Conservation (phyloP, 2,113 vertebrate species). For the Malaclemys terrapin region DNA sequence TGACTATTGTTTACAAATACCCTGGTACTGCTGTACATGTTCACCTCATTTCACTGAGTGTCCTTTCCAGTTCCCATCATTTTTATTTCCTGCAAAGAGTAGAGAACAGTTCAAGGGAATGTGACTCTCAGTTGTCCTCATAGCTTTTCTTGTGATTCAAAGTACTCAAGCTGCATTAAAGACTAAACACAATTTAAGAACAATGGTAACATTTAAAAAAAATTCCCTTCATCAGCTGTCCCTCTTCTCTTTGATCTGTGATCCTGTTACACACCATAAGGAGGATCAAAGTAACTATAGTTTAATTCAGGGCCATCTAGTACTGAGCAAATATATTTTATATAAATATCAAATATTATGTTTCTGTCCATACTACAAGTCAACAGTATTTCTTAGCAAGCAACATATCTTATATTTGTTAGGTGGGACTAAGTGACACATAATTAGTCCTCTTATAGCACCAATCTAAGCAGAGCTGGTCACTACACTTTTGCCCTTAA, state of each 20-base stretch:
- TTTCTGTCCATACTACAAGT: neutral
- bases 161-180: neutral
- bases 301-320: neutral
- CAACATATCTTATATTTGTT: neutral
- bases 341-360: neutral
- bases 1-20: neutral
- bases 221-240: neutral
- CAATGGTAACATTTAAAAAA: too few relatives aligned
- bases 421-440: neutral
- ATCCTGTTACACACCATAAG: neutral
- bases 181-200: neutral
- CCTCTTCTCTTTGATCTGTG: neutral
- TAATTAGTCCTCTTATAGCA: neutral
- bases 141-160: neutral
- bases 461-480: neutral
- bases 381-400: neutral
- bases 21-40: neutral
- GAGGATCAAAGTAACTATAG: neutral
- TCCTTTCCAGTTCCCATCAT: neutral
- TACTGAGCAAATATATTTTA: neutral
- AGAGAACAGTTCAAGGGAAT: neutral
- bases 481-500: neutral
- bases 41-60: neutral
- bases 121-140: neutral
- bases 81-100: neutral